phyloP scores from a whole-genome alignment of 1,140 invertebrate species.

The Ylistrum balloti region DNA sequence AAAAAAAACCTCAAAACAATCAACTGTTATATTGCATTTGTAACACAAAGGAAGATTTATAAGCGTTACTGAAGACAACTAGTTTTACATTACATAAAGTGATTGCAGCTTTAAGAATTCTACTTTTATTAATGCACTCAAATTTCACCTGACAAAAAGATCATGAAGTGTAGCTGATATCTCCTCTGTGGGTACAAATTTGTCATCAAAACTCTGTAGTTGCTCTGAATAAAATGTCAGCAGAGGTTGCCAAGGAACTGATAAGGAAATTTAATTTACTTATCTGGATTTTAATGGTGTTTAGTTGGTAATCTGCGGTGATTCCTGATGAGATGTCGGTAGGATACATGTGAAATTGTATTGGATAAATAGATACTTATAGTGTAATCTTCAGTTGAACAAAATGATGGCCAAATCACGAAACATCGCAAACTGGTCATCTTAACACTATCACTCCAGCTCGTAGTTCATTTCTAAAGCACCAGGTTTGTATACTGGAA shows the following conservation, averaged over 20 bases:
- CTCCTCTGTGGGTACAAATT: not conserved
- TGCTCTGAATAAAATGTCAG: not conserved
- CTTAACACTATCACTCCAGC: not conserved
- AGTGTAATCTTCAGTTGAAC: not conserved
- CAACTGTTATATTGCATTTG: too few species aligned
- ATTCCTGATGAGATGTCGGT: not conserved
- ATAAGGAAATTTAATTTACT: not conserved
- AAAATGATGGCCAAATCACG: not conserved
- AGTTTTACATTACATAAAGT: too few species aligned
- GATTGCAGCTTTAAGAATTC: too few species aligned
- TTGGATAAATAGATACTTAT: not conserved
- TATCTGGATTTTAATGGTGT: not conserved
- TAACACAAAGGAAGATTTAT: too few species aligned
- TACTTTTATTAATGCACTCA: too few species aligned
- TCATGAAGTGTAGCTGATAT: not conserved
- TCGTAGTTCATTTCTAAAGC: not conserved
- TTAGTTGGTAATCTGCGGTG: not conserved
- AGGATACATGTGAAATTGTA: not conserved
- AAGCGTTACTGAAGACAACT: too few species aligned
- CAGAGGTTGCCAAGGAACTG: not conserved
- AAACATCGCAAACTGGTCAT: not conserved
- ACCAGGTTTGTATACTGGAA: not conserved
- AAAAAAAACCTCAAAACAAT: too few species aligned
- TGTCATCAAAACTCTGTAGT: not conserved
- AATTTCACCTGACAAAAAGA: too few species aligned